Evolutionary conservation across 2,888 invertebrate genomes (phyloP), one percentile per base, ranked within the genome.

Genomic region (Yponomeuta cagnagella): DNA sequence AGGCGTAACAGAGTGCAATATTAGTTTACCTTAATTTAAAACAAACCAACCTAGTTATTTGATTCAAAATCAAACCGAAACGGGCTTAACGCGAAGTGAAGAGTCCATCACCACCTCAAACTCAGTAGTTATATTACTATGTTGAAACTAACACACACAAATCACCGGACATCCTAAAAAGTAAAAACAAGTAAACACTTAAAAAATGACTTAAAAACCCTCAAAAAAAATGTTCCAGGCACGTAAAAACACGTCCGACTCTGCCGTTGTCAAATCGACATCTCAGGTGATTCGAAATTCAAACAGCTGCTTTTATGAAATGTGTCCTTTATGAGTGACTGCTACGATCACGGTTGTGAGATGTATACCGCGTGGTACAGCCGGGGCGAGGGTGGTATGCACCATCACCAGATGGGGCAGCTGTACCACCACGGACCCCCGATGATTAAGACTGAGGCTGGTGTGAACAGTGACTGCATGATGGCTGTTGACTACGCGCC

Each of bases 401-500:
- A 92, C 81, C 93, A 92, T 75, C 92, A 92, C 77, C 92, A 93
- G 77, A 91, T 92, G 91, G 93, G 89, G 72, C 93, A 89, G 81
- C 80, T 93, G 80, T 93, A 92, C 84, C 93, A 93, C 80, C 93
- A 93, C 74, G 93, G 93, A 6, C 92, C 93, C 65, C 92, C 94
- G 71, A 93, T 93, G 89, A 93, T 94, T 76, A 94, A 94, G 89
- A 93, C 93, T 75, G 94, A 94, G 74, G 93, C 93, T 69, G 93
- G 93, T 48, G 92, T 93, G 65, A 93, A 93, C 80, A 94, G 93
- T 79, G 94, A 94, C 81, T 94, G 94, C 74, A 94, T 94, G 94
- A 92, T 94, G 88, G 94, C 94, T 0, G 93, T 94, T 43, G 94
- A 94, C 77, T 94, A 94, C 79, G 94, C 94, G 0, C 93, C 94